A percentile compares a stretch with the other conserved stretches of the same genome.
phyloP scores from a whole-genome alignment of 2,113 vertebrate genomes.

The Barnardius zonarius region DNA sequence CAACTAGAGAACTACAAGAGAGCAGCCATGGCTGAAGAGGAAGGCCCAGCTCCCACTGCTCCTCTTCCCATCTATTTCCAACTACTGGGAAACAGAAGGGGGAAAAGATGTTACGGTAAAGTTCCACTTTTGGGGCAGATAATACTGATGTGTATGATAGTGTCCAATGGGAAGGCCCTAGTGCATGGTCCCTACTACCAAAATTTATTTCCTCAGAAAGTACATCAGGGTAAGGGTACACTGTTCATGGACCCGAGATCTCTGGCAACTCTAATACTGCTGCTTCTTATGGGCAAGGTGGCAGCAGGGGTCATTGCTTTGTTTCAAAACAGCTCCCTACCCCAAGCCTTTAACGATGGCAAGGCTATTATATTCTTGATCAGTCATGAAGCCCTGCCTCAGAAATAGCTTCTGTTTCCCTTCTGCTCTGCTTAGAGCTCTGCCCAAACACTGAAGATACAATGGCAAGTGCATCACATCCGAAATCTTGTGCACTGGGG shows the following conservation, averaged over 20 bases:
- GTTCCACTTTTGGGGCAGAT: background rate
- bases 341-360: background rate
- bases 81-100: background rate
- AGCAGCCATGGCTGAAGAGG: background rate
- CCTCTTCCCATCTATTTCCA: background rate
- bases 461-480: accelerated
- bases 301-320: background rate
- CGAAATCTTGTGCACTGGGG: accelerated
- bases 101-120: background rate
- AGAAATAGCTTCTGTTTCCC: background rate
- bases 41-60: background rate
- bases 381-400: background rate
- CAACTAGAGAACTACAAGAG: background rate
- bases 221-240: background rate
- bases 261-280: background rate
- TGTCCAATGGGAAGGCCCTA: background rate
- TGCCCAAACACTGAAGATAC: background rate
- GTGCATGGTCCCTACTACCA: background rate
- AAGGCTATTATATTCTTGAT: background rate
- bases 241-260: background rate
- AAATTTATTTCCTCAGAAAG: background rate
- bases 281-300: background rate
- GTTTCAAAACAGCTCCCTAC: background rate
- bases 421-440: background rate
- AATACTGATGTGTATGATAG: accelerated